Percentiles rank a stretch among this genome's conserved stretches.
These are phyloP conservation scores for Ametastegia equiseti DNA, from an alignment of 2,888 invertebrate species.

Conservation along the genomic window DNA sequence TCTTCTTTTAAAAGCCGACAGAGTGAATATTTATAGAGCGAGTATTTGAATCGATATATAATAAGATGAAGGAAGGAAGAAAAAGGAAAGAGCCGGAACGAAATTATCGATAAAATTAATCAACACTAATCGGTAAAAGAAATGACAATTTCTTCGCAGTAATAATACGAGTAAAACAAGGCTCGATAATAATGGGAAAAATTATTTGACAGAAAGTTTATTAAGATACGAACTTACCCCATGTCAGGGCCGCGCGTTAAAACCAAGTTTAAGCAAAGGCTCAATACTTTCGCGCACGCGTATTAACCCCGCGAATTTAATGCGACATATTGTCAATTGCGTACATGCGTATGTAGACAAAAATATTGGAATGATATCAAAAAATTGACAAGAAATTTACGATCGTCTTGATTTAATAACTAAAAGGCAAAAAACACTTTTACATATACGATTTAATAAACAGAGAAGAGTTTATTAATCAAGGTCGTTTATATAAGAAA, in stretches of 20 bases:
- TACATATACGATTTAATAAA: no score
- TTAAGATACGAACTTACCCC: conserved; percentile 69
- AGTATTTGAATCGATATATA: neutral
- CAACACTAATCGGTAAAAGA: neutral
- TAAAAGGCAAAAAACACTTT: no score
- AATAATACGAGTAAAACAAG: neutral
- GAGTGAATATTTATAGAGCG: neutral
- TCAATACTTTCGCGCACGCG: conserved; percentile 73
- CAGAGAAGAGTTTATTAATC: no score
- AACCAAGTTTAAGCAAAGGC: conserved; percentile 64
- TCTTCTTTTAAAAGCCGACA: neutral
- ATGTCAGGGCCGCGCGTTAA: conserved; percentile 68
- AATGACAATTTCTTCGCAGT: neutral
- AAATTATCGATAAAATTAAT: neutral
- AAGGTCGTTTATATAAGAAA: no score
- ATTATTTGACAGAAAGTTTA: conserved; percentile 57
- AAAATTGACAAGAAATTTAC: no score
- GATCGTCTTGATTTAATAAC: no score
- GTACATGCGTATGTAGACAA: neutral
- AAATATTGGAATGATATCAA: neutral
- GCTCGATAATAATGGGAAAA: neutral
- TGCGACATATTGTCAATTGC: conserved; percentile 40
- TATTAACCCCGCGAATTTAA: conserved; percentile 49
- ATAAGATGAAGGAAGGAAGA: neutral
- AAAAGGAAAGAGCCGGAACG: neutral